A percentile compares a stretch with the other conserved stretches of the same genome.
Conservation (phyloP, 2,113 vertebrate species). For the Megaceryle torquata region DNA sequence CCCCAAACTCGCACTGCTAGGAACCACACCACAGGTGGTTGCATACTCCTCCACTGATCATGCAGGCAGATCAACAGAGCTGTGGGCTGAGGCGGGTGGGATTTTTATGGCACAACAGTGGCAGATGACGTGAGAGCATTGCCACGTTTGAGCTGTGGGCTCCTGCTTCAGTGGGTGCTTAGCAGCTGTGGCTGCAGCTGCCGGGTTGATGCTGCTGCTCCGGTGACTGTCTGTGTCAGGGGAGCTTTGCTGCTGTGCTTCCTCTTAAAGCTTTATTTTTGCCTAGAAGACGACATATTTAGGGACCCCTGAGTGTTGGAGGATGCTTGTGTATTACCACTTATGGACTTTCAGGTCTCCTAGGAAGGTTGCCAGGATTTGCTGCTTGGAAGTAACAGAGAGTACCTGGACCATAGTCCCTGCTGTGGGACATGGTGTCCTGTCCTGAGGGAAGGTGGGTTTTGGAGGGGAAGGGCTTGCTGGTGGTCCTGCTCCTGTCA, state of each 20-base stretch:
- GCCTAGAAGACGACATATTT: neutral
- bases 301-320: neutral
- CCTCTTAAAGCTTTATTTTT: constrained; percentile 27
- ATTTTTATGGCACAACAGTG: constrained; percentile 24
- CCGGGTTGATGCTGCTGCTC: constrained; percentile 53
- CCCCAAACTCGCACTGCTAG: neutral
- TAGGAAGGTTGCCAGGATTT: neutral
- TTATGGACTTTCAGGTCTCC: neutral
- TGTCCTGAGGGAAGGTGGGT: neutral
- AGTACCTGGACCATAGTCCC: neutral
- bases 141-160: neutral
- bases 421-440: neutral
- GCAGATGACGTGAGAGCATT: neutral
- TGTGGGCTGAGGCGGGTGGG: neutral
- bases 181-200: neutral
- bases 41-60: neutral
- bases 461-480: neutral
- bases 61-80: neutral
- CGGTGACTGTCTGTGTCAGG: neutral
- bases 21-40: rapidly evolving
- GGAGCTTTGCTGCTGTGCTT: neutral
- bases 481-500: neutral
- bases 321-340: neutral
- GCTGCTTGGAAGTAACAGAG: neutral
- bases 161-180: neutral